Base-by-base conservation (phyloP, 2,888 invertebrate species). In the Galerucella pusilla region DNA sequence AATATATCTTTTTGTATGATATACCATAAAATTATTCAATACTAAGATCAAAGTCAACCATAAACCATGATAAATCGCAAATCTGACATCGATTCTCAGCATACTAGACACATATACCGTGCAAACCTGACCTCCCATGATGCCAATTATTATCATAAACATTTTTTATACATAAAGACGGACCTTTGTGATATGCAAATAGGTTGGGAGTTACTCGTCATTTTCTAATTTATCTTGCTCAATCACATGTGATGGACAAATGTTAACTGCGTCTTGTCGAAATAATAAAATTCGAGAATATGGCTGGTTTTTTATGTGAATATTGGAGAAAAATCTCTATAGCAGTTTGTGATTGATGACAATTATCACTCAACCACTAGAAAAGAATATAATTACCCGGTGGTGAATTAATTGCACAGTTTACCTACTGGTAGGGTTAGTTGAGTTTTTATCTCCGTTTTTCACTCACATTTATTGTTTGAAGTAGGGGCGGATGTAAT, bases 41-140 rank as follows among this genome's bases (percentile, higher is more conserved):
- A 46, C 14, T 63, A 63, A 67, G 28, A 67, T 67, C 68, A 68
- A 42, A 68, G 25, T 35, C 35, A 57, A 25, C 16, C 25, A 68
- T 42, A 42, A 57, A 54, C 54, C 46, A 69, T 69, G 63, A 54
- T 63, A 66, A 66, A 57, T 61, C 46, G 49, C 28, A 66, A 61
- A 63, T 73, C 73, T 75, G 75, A 75, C 75, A 75, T 64, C 66
- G 35, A 70, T 75, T 67, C 67, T 7, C 64, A 20, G 42, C 69
- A 67, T 54, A 75, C 66, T 68, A 63, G 66, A 68, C 73, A 73
- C 63, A 75, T 67, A 73, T 66, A 60, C 60, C 67, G 68, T 74
- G 70, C 69, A 68, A 61, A 74, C 68, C 49, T 78, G 77, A 75
- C 82, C 82, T 79, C 81, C 82, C 82, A 82, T 80, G 80, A 81